Evolutionary conservation across 2,797 vertebrate species (phyloP).

Genomic region (Siniperca undulata): DNA sequence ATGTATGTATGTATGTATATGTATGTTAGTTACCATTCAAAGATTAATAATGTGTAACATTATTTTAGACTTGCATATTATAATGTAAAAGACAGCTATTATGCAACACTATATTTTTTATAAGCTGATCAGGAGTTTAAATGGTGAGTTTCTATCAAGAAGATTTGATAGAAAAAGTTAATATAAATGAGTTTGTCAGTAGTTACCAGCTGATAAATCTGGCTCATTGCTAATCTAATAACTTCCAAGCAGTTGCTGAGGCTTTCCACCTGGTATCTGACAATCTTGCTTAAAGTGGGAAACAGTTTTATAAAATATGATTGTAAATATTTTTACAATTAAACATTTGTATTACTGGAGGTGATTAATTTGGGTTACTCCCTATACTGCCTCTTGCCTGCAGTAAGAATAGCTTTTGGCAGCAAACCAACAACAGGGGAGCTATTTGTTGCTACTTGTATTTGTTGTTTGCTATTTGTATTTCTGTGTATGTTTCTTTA

Average conservation of each 20-base stretch:
- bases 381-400: conserved; percentile 9
- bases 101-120: not conserved
- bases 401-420: conserved; percentile 28
- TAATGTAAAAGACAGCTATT: not conserved
- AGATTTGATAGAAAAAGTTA: not conserved
- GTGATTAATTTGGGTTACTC: conserved; percentile 27
- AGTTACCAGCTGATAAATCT: not conserved
- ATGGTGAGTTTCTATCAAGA: not conserved
- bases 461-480: conserved; percentile 31
- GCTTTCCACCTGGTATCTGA: conserved; percentile 7
- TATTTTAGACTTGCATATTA: not conserved
- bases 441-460: conserved; percentile 24
- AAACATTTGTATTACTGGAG: conserved; percentile 29
- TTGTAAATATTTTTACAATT: not conserved
- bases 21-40: not conserved
- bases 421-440: conserved; percentile 23
- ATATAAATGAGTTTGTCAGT: not conserved
- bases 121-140: not conserved
- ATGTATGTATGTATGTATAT: no score
- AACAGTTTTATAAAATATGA: not conserved
- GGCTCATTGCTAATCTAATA: not conserved
- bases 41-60: not conserved
- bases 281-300: not conserved
- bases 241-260: not conserved
- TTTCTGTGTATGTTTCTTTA: conserved; percentile 24